Conservation (phyloP, 2,888 invertebrate species). For the Drosophila phalerata region DNA sequence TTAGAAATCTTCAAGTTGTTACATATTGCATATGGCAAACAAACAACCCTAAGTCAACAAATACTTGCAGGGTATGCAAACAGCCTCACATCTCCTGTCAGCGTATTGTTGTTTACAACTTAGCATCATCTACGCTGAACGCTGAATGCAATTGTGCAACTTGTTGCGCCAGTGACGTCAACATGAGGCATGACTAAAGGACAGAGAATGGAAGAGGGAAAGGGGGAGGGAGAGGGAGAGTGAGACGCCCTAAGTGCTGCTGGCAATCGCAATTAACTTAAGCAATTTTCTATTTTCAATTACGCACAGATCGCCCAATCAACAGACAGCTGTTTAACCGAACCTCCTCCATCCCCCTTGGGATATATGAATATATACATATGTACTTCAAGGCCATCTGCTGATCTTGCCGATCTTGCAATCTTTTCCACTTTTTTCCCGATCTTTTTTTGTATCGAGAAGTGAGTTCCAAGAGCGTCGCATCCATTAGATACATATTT, state of each 20-base stretch:
- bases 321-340: slow-evolving; percentile 28
- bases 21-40: background rate
- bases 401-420: slow-evolving; percentile 13
- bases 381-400: slow-evolving; percentile 41
- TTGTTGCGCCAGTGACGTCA: slow-evolving; percentile 56
- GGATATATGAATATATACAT: no score
- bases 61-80: slow-evolving; percentile 3
- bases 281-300: slow-evolving; percentile 59
- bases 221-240: background rate
- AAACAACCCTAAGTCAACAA: background rate
- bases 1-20: background rate
- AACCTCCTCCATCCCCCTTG: background rate
- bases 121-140: slow-evolving; percentile 16
- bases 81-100: slow-evolving; percentile 33
- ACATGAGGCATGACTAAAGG: background rate
- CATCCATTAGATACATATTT: slow-evolving; percentile 15
- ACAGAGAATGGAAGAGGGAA: background rate
- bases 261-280: slow-evolving; percentile 63
- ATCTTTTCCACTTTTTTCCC: slow-evolving; percentile 10
- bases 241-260: slow-evolving; percentile 37
- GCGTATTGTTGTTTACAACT: slow-evolving; percentile 39
- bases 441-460: slow-evolving; percentile 1
- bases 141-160: slow-evolving; percentile 61
- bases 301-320: slow-evolving; percentile 22
- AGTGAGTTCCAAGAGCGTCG: slow-evolving; percentile 23